Conservation (phyloP, 2,888 invertebrate species). For the Sarcophaga variegata region DNA sequence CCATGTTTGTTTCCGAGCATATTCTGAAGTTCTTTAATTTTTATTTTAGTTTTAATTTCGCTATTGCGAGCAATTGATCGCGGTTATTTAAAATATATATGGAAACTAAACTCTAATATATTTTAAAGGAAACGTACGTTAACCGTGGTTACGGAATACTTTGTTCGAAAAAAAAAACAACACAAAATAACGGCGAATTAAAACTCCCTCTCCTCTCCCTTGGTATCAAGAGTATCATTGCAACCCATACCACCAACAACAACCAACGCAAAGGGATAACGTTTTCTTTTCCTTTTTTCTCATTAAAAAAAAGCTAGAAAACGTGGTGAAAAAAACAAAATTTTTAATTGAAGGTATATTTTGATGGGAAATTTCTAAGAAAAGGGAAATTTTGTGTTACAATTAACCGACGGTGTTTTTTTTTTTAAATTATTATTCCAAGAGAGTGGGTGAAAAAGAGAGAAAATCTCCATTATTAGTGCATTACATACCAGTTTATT, state of each 20-base stretch:
- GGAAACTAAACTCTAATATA: slow-evolving; percentile 5
- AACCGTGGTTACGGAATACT: background rate
- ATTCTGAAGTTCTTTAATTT: slow-evolving; percentile 67
- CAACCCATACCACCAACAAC: background rate
- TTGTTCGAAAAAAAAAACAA: background rate
- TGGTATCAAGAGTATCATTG: background rate
- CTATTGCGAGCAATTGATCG: slow-evolving; percentile 65
- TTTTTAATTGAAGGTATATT: background rate
- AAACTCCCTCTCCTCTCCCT: slow-evolving; percentile 1
- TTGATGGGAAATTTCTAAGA: too few species aligned
- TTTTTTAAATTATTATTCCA: too few species aligned
- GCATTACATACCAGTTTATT: too few species aligned
- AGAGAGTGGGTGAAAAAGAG: too few species aligned
- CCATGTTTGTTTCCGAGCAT: slow-evolving; percentile 66
- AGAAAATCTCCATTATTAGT: too few species aligned
- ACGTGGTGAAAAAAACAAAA: background rate
- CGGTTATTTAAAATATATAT: slow-evolving; percentile 40
- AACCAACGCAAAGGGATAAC: background rate
- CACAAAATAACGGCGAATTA: slow-evolving; percentile 17
- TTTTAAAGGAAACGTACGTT: background rate
- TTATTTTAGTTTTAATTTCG: slow-evolving; percentile 70
- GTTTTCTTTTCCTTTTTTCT: too few species aligned
- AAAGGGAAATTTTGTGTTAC: background rate
- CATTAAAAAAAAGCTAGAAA: background rate
- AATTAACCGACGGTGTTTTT: background rate